Evolutionary conservation across 2,113 vertebrate species (phyloP), one percentile per base, ranked within the genome.

Genomic region (Physeter macrocephalus): DNA sequence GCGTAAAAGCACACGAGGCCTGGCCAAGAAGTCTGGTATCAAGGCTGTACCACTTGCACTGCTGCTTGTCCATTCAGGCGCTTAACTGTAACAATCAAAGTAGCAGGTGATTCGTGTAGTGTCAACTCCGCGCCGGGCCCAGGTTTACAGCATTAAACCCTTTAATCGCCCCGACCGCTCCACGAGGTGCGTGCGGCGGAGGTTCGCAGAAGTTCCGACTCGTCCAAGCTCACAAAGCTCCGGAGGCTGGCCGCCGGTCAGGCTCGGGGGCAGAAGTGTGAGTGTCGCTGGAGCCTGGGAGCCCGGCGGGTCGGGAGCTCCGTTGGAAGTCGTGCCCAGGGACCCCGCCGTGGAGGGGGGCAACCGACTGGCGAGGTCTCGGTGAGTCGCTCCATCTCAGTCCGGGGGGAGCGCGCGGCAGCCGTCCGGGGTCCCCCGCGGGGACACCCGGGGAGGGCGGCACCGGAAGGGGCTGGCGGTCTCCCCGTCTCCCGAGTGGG

Each of bases 271-370:
- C 83, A 5, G 21, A 41, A n/a, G 20, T 3, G 23, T 78, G 17
- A 75, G 20, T 8, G 13, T 67, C 6, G 23, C 17, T 34, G 1
- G 0, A 7, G 57, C 8, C 46, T 13, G n/a, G 10, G 21, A 64
- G 52, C 21, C 31, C 18, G 0, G 29, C 5, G 1, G 2, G 18
- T 13, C 14, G 8, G 4, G 0, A 15, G 27, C 74, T 78, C 31
- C 0, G 11, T 8, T 64, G 1, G 27, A n/a, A 6, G 6, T 34
- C n/a, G 1, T 4, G 21, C 18, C 52, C 17, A 52, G 39, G 43
- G n/a, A 3, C 23, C 18, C 34, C 0, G 7, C 83, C 6, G 18
- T 1, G 52, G 61, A 12, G 36, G 17, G 39, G 1, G 57, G 84
- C 3, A 57, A 31, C 31, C 7, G 4, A 10, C 25, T 43, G 9